Base-by-base conservation (phyloP, 2,888 invertebrate species). In the Baccha elongata region DNA sequence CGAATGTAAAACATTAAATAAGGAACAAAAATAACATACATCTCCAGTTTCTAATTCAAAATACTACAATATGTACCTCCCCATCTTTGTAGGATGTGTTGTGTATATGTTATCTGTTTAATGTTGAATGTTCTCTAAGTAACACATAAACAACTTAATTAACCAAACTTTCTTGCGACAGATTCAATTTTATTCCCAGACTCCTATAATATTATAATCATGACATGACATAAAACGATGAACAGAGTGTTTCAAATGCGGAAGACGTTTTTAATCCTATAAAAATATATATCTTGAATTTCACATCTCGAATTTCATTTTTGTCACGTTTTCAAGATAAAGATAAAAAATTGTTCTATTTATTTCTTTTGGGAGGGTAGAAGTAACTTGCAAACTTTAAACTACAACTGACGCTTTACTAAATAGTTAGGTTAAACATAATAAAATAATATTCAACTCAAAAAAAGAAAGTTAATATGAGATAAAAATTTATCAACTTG, bases 101-200 rank as follows among this genome's bases (percentile, higher is more conserved):
- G n/a, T n/a, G n/a, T n/a, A n/a, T n/a, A n/a, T n/a, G n/a, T n/a
- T n/a, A n/a, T n/a, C n/a, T n/a, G n/a, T n/a, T n/a, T n/a, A n/a
- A n/a, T n/a, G n/a, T n/a, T n/a, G n/a, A n/a, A n/a, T n/a, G n/a
- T n/a, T n/a, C n/a, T n/a, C n/a, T n/a, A n/a, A n/a, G n/a, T n/a
- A n/a, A n/a, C n/a, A n/a, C n/a, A n/a, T n/a, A n/a, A n/a, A n/a
- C n/a, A n/a, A n/a, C n/a, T n/a, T n/a, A n/a, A n/a, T n/a, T n/a
- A n/a, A n/a, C n/a, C n/a, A n/a, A n/a, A n/a, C n/a, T n/a, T n/a
- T n/a, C n/a, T n/a, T n/a, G n/a, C n/a, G n/a, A n/a, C 53, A 35
- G 35, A 53, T 53, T 53, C 19, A 53, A 53, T 53, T 35, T 23
- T 13, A 48, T 48, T 23, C n/a, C n/a, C n/a, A n/a, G n/a, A n/a